Conservation (phyloP, 2,113 vertebrate genomes). For the Tamias sibiricus region DNA sequence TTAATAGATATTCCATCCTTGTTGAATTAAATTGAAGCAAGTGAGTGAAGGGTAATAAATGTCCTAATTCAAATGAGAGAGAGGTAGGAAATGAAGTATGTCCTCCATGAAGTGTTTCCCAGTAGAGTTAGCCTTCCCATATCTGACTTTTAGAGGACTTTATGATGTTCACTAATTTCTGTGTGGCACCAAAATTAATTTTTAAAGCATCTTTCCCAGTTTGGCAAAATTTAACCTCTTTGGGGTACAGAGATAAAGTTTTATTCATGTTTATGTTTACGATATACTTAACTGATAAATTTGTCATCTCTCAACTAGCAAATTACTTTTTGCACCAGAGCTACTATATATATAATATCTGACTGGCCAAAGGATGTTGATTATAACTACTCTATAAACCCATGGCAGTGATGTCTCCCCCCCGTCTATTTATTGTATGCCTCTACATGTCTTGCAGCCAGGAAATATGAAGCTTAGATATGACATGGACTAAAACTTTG, state of each 20-base stretch:
- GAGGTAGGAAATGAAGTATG: background rate
- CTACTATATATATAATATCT: background rate
- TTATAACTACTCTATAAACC: background rate
- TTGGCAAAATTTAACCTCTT: constrained; percentile 27
- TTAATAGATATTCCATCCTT: background rate
- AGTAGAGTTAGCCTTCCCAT: background rate
- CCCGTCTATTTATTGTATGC: background rate
- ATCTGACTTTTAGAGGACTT: background rate
- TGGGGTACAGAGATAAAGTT: background rate
- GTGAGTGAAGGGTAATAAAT: constrained; percentile 22
- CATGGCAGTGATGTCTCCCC: background rate
- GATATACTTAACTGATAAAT: background rate
- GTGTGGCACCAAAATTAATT: background rate
- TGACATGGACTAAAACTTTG: background rate
- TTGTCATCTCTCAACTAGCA: constrained; percentile 17
- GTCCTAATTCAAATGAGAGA: background rate
- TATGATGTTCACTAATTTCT: background rate
- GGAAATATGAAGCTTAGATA: background rate
- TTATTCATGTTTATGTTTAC: constrained; percentile 11
- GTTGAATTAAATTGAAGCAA: constrained; percentile 12
- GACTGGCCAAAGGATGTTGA: background rate
- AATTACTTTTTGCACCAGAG: background rate
- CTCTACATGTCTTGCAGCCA: background rate
- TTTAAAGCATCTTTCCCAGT: background rate
- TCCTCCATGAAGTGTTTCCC: background rate